Base-by-base conservation (phyloP, 2,113 vertebrate species). In the Ochotona princeps region DNA sequence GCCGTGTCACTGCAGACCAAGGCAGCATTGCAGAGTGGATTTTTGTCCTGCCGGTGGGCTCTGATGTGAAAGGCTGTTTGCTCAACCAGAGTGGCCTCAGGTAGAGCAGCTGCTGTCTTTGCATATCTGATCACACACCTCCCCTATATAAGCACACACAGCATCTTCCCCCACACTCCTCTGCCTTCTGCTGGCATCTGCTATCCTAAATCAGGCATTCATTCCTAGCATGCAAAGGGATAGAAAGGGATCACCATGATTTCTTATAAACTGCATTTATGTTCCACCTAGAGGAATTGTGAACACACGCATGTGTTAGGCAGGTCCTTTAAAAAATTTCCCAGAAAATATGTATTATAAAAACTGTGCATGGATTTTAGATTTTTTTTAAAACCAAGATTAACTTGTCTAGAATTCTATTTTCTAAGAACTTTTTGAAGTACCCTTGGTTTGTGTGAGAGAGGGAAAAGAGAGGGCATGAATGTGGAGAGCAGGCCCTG, bases 1-100 rank as follows among this genome's bases (percentile, higher is more conserved):
- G 95, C 92, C 94, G 91, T 91, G 81, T 91, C 87, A 90, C 89
- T 96, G 95, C 94, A 87, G 96, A 95, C 87, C 63, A 85, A 87
- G 76, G 78, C 84, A 91, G 91, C 95, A 94, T 89, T 94, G 90
- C 87, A 95, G 83, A 92, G 38, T 87, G 90, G 72, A 87, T 93
- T 94, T 44, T 82, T 73, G 87, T 49, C n/a, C 30, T 65, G 25
- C 84, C 78, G 51, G 35, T 83, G 70, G 67, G 21, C 23, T 1
- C 1, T 26, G 73, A 54, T 80, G 49, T 86, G 47, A 61, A 74
- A 85, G 69, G 10, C 70, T 93, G 25, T 69, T 54, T 81, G 74
- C 49, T 87, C 44, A 75, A 38, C 2, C 47, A 69, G 28, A 11
- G 28, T 75, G 35, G 75, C 12, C 13, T 51, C 35, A 73, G 79